Conservation (phyloP, 2,888 invertebrate species). For the Ceramica pisi region DNA sequence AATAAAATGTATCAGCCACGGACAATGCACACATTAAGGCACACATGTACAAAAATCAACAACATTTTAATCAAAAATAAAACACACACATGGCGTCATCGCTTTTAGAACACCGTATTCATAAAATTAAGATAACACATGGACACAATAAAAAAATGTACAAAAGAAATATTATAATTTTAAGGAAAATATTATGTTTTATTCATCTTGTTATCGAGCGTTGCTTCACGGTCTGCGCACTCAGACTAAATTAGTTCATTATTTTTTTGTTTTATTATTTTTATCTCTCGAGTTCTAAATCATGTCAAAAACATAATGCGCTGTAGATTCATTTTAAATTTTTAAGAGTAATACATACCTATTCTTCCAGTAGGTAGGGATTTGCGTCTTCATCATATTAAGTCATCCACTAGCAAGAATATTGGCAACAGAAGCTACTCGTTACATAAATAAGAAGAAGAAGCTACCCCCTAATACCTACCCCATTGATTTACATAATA, state of each 20-base stretch:
- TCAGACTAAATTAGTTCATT: conserved; percentile 59
- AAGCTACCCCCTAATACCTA: too few species aligned
- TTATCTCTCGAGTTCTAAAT: conserved; percentile 7
- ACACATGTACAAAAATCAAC: conserved; percentile 13
- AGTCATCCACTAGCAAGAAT: neutral
- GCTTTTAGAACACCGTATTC: conserved; percentile 14
- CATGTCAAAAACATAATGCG: conserved; percentile 26
- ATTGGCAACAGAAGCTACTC: neutral
- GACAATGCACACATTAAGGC: conserved; percentile 28
- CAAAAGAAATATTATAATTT: conserved; percentile 35
- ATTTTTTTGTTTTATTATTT: conserved; percentile 27
- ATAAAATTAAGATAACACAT: conserved; percentile 23
- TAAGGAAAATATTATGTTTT: conserved; percentile 36
- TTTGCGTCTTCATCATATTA: neutral
- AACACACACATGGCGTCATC: conserved; percentile 17
- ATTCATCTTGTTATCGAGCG: conserved; percentile 39
- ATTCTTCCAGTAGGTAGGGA: neutral
- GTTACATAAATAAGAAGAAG: too few species aligned
- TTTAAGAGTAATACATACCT: too few species aligned
- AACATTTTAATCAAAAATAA: conserved; percentile 32
- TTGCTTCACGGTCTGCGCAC: conserved; percentile 60
- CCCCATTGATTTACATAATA: too few species aligned
- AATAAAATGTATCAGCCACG: conserved; percentile 18
- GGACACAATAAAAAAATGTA: conserved; percentile 10
- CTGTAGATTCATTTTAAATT: neutral